A percentile compares a stretch with the other conserved stretches of the same genome.
Conservation (phyloP, 2,888 invertebrate species). For the Morpho achilles region DNA sequence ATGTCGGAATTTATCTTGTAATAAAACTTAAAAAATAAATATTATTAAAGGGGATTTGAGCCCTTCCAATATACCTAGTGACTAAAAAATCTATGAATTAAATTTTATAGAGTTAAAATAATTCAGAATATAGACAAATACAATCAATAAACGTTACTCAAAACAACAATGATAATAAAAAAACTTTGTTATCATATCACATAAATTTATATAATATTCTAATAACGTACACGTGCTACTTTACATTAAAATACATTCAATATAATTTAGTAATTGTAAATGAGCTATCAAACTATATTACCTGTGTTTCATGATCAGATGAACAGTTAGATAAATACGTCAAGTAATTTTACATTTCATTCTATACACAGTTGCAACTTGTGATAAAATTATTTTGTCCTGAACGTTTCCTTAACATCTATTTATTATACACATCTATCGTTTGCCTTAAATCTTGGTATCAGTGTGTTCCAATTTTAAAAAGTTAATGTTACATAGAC, state of each 20-base stretch:
- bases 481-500: no score
- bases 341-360: conserved; percentile 14
- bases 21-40: no score
- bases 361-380: conserved; percentile 20
- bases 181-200: conserved; percentile 7
- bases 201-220: conserved; percentile 6
- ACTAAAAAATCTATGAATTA: no score
- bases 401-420: conserved; percentile 18
- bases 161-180: background rate
- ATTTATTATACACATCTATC: conserved; percentile 15
- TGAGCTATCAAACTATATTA: conserved; percentile 27
- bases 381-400: conserved; percentile 17
- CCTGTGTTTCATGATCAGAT: conserved; percentile 15
- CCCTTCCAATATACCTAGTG: no score
- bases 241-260: conserved; percentile 21
- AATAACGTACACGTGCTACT: conserved; percentile 11
- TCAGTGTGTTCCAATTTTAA: conserved; percentile 5
- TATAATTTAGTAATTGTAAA: conserved; percentile 24
- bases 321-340: conserved; percentile 14
- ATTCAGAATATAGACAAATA: background rate
- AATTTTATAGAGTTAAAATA: background rate
- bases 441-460: conserved; percentile 25
- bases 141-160: background rate
- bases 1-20: no score
- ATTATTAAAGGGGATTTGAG: no score